Percentiles rank a stretch among this genome's conserved stretches.
phyloP scores from a whole-genome alignment of 2,113 vertebrate genomes.

The Platysternon megacephalum region DNA sequence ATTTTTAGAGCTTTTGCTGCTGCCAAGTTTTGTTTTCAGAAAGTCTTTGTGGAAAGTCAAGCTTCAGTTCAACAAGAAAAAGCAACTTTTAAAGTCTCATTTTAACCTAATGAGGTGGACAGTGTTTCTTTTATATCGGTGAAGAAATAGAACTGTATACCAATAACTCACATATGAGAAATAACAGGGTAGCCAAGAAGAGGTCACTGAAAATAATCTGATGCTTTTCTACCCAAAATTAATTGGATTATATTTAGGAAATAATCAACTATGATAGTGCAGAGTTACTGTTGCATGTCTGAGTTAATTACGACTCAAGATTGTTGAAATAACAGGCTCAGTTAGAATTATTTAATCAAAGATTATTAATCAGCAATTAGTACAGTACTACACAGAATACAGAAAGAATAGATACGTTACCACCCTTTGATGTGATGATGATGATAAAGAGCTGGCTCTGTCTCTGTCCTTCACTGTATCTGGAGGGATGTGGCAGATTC shows the following conservation, averaged over 20 bases:
- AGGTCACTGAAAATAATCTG: background rate
- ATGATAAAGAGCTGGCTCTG: background rate
- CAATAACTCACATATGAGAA: background rate
- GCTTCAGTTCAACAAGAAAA: background rate
- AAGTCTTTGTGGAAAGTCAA: background rate
- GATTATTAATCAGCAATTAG: background rate
- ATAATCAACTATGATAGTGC: background rate
- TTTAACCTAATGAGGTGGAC: background rate
- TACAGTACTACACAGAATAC: background rate
- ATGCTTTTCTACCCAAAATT: background rate
- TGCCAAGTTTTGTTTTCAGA: background rate
- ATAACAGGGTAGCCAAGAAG: background rate
- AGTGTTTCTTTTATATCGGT: background rate
- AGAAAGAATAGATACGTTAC: background rate
- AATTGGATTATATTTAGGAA: background rate
- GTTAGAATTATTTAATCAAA: background rate
- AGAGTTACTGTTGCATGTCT: background rate
- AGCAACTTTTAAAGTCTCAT: background rate
- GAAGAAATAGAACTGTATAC: background rate
- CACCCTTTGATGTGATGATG: background rate
- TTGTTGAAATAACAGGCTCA: background rate
- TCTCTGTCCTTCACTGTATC: background rate
- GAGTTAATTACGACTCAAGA: background rate
- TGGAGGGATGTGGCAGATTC: background rate
- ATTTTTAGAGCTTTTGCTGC: background rate